A percentile compares a stretch with the other conserved stretches of the same genome.
Conservation (phyloP, 2,888 invertebrate species). For the Brachyopa scutellaris region DNA sequence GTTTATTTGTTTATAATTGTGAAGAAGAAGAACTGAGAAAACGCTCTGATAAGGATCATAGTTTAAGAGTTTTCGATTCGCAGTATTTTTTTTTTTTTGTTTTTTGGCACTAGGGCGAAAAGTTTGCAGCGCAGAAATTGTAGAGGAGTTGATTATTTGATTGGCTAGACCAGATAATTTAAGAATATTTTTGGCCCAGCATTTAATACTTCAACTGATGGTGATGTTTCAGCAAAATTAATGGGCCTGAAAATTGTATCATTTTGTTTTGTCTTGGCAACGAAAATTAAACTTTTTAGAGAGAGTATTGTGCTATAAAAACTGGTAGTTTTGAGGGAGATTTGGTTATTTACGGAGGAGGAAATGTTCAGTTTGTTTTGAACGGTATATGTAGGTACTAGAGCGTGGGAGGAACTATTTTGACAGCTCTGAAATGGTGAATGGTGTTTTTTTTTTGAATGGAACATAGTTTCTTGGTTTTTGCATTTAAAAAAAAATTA, state of each 20-base stretch:
- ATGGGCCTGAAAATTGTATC: conserved; percentile 43
- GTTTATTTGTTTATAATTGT: conserved; percentile 12
- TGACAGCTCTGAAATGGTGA: too few species aligned
- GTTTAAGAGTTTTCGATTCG: conserved; percentile 41
- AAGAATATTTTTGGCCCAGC: neutral
- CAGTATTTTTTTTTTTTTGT: conserved; percentile 17
- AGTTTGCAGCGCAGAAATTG: conserved; percentile 13
- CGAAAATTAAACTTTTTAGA: neutral
- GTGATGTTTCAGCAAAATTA: conserved; percentile 51
- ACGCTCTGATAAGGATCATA: conserved; percentile 56
- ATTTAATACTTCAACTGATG: conserved; percentile 14
- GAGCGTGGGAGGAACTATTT: too few species aligned
- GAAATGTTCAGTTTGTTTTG: too few species aligned
- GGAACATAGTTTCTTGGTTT: too few species aligned
- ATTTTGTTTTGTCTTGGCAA: conserved; percentile 31
- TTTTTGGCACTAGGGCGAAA: conserved; percentile 33
- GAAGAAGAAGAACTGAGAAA: conserved; percentile 38
- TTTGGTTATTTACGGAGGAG: conserved; percentile 27
- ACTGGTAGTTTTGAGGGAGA: conserved; percentile 4
- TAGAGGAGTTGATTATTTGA: conserved; percentile 61
- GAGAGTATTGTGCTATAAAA: neutral
- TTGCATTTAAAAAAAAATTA: too few species aligned
- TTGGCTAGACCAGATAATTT: conserved; percentile 60
- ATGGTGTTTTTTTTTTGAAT: too few species aligned
- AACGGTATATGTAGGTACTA: too few species aligned